Base-by-base conservation (phyloP, 2,113 vertebrate genomes). In the Lepisosteus oculatus region DNA sequence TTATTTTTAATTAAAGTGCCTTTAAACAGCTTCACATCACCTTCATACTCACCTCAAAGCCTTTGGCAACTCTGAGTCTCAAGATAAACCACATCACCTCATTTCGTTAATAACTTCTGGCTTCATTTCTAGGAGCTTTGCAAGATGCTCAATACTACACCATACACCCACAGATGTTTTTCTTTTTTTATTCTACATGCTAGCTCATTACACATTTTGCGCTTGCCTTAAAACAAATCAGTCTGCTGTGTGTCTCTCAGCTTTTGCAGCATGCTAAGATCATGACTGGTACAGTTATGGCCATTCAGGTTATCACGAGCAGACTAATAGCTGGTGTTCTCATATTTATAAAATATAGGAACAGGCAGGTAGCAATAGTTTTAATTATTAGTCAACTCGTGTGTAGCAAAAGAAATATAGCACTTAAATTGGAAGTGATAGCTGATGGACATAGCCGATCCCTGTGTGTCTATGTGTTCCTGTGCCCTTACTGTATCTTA, bases 351-450 rank as follows among this genome's bases (percentile, higher is more conserved):
- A 11, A 13, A 67, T n/a, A 61, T 44, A 13, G 11, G 43, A 45
- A 7, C 41, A 51, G 9, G 13, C 43, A 45, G 71, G 64, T 43
- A 57, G 15, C 64, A 14, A 45, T 67, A 6, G 43, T 66, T 55
- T 59, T 54, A 72, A 59, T 64, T 55, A 47, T 55, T 67, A 65
- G 56, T 66, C 63, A 72, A 67, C 47, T 29, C 45, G 55, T 13
- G 14, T 14, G 71, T 42, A 65, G 71, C 55, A n/a, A 9, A 41
- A 59, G 42, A 51, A 61, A 17, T 43, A 54, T 42, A 12, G 43
- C n/a, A 55, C 8, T 51, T 51, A 6, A 51, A 5, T 6, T 51
- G 5, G 9, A 9, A 12, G 54, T 3, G n/a, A 15, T 51, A 12
- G 14, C 12, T 47, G 14, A 47, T 14, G n/a, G 45, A 55, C 57